Base-by-base conservation (phyloP, 2,797 vertebrate genomes). In the Xenentodon cancila region DNA sequence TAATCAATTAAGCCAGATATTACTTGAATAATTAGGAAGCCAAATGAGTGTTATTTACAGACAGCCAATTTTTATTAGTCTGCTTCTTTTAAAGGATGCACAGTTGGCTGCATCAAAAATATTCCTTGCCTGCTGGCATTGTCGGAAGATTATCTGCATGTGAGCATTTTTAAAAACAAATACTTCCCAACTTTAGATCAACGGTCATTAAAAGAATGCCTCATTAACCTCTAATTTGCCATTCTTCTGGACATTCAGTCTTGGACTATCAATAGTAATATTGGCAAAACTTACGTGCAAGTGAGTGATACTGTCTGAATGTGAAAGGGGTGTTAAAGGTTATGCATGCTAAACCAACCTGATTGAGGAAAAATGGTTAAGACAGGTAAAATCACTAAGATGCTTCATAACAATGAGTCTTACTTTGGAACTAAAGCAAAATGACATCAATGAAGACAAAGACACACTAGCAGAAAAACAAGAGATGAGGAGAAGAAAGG, bases 401-500 rank as follows among this genome's bases (percentile, higher is more conserved):
- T 7, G 53, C 57, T 43, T 61, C 64, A 65, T 9, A 19, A 68
- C 48, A 56, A 43, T 18, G 43, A 67, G 59, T 59, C 25, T 73
- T 8, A 44, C 7, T 22, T 45, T 34, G 22, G 56, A 32, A 59
- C 68, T 80, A 32, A 37, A 56, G 48, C 2, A 49, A 63, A 72
- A 77, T 48, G 11, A 59, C 48, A 68, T 40, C 16, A 45, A 61
- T 66, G 65, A 40, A 57, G 62, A 75, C 19, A 47, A 75, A 71
- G 53, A 71, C 66, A 72, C 60, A 57, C 25, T 55, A 70, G 59
- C 9, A 50, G 58, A 72, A 62, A 52, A 52, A 42, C 57, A 58
- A 53, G 53, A 54, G 51, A 57, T 22, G 64, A 75, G 61, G 64
- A 75, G 61, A 51, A 66, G 68, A 12, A 30, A 30, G 71, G 77